phyloP scores from a whole-genome alignment of 2,888 invertebrate species.

The Tupiocoris notatus region DNA sequence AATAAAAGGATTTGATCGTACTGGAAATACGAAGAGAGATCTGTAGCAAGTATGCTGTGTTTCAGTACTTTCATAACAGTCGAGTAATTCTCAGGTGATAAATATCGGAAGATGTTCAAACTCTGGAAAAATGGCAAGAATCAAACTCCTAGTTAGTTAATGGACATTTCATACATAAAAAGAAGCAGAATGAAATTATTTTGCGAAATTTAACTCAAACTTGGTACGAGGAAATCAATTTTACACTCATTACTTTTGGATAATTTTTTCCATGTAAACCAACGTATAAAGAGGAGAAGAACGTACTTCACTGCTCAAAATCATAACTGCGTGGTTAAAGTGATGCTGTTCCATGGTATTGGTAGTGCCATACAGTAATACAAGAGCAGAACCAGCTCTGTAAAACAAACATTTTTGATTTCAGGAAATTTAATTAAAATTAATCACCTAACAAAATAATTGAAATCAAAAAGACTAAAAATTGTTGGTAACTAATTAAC shows the following conservation, averaged over 20 bases:
- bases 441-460: too few relatives aligned
- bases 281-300: too few relatives aligned
- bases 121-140: slow-evolving; percentile 55
- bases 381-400: slow-evolving; percentile 58
- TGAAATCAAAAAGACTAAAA: too few relatives aligned
- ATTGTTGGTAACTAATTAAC: too few relatives aligned
- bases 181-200: not conserved
- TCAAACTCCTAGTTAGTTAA: too few relatives aligned
- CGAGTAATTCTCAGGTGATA: slow-evolving; percentile 57
- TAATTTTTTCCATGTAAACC: too few relatives aligned
- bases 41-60: slow-evolving; percentile 58
- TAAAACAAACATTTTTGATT: too few relatives aligned
- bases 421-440: too few relatives aligned
- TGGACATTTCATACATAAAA: too few relatives aligned
- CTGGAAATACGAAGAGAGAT: slow-evolving; percentile 59
- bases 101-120: slow-evolving; percentile 57
- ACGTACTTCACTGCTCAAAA: slow-evolving; percentile 60
- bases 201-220: not conserved
- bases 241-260: not conserved
- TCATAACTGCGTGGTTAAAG: slow-evolving; percentile 64
- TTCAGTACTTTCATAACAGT: slow-evolving; percentile 58
- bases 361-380: slow-evolving; percentile 59
- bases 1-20: too few relatives aligned
- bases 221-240: not conserved
- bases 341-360: slow-evolving; percentile 66